A percentile compares a stretch with the other conserved stretches of the same genome.
These are phyloP conservation scores for Sterrhoptilus dennistouni DNA, from an alignment of 2,113 vertebrate genomes.

Conservation along the genomic window DNA sequence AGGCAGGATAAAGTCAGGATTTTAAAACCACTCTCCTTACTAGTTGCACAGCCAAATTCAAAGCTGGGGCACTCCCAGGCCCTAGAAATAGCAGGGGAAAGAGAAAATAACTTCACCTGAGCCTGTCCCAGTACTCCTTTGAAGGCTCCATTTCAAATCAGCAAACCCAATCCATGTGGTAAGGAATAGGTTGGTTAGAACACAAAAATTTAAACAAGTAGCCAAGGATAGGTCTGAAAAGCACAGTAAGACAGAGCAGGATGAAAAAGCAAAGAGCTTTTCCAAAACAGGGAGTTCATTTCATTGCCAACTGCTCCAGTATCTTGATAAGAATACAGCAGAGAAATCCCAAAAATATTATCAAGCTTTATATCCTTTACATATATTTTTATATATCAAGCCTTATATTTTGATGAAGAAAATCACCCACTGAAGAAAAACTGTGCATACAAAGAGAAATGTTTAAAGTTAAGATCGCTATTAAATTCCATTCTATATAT, in stretches of 20 bases:
- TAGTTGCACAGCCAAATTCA: background rate
- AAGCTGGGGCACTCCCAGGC: background rate
- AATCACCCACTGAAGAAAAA: background rate
- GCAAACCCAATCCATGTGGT: fast-evolving
- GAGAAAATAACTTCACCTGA: constrained; percentile 23
- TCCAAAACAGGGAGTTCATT: background rate
- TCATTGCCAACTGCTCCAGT: background rate
- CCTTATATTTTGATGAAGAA: background rate
- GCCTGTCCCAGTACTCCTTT: constrained; percentile 7
- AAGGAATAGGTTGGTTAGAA: background rate
- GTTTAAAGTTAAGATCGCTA: background rate
- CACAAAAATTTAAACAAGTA: background rate
- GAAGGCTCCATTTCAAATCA: background rate
- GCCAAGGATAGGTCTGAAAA: background rate
- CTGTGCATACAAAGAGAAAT: background rate
- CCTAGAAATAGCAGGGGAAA: background rate
- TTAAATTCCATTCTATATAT: background rate
- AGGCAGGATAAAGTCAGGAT: background rate
- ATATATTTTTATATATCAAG: background rate
- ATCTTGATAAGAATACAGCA: background rate
- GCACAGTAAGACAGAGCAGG: background rate
- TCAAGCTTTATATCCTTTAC: background rate
- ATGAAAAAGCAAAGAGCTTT: background rate
- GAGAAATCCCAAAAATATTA: background rate
- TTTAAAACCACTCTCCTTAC: background rate